Evolutionary conservation across 2,888 invertebrate species (phyloP), one percentile per base, ranked within the genome.

Genomic region (Spialia ferax): DNA sequence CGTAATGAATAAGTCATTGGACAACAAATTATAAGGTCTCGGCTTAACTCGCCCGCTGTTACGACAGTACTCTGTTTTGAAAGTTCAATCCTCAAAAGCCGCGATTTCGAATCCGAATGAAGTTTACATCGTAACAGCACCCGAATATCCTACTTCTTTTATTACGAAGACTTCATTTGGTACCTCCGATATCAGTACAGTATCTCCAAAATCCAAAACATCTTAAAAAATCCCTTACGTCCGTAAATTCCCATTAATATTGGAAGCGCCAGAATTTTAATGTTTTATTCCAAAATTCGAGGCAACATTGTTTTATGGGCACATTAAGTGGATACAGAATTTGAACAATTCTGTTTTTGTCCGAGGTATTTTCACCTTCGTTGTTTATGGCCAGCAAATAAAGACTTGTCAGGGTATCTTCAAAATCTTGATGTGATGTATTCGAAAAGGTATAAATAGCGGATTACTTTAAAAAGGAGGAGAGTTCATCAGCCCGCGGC

Each of bases 11-110:
- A 50, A 38, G 45, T 48, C 35, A 35, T 57, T 63, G 65, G 22
- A 62, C 64, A 70, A 68, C 57, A 68, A 64, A 65, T 60, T 61
- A 61, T 61, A 65, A 50, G 42, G 29, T 22, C 38, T 42, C 45
- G 35, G 29, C 45, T 61, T 26, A 26, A 54, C 52, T 22, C 59
- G 48, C 20, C 15, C 18, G 18, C 0, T n/a, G 42, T 26, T 45
- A 23, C 42, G 42, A 22, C 13, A 15, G n/a, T n/a, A n/a, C 42
- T 13, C 32, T 50, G 63, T 57, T 69, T 69, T 59, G 59, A 68
- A 69, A 69, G 65, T 69, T 59, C 42, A 69, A 63, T 68, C 68
- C 63, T 45, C 55, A 60, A 68, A 63, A 48, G 61, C 61, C 32
- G 35, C 52, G 64, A 59, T 61, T 56, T 60, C 29, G 50, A 50